Conservation (phyloP, 2,113 vertebrate species). For the Pterophyllum scalare region DNA sequence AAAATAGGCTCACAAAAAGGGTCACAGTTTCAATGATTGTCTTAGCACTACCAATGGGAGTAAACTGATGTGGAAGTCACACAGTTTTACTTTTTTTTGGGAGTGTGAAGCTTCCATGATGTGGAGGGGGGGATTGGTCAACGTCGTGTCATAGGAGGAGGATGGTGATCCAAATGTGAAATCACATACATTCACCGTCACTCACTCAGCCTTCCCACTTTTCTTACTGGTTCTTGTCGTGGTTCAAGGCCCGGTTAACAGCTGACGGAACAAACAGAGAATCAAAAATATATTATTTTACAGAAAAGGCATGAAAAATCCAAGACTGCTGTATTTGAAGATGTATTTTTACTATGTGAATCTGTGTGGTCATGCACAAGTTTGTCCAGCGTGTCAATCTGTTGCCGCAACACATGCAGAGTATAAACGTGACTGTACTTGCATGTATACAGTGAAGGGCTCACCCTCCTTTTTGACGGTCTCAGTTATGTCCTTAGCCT, state of each 20-base stretch:
- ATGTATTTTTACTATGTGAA: background rate
- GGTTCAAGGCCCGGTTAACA: slow-evolving; percentile 64
- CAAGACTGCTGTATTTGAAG: background rate
- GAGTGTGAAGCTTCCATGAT: slow-evolving; percentile 13
- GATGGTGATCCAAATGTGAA: background rate
- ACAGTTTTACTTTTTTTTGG: slow-evolving; percentile 11
- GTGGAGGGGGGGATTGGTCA: background rate
- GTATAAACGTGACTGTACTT: slow-evolving; percentile 28
- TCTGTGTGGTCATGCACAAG: background rate
- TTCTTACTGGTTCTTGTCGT: slow-evolving; percentile 70
- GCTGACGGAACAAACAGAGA: slow-evolving; percentile 55
- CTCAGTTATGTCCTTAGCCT: slow-evolving; percentile 80
- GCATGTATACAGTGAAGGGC: slow-evolving; percentile 29
- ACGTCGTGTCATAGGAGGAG: background rate
- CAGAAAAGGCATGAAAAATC: background rate
- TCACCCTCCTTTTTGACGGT: slow-evolving; percentile 85
- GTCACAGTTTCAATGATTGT: slow-evolving; percentile 29
- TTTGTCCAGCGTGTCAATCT: background rate
- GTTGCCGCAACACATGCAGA: background rate
- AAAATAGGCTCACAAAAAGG: slow-evolving; percentile 29
- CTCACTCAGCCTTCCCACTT: background rate
- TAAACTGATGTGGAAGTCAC: slow-evolving; percentile 15
- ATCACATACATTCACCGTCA: background rate
- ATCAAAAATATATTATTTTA: background rate
- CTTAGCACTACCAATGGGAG: slow-evolving; percentile 28